A percentile compares a stretch with the other conserved stretches of the same genome.
phyloP scores from a whole-genome alignment of 2,113 vertebrate genomes.

The Cynocephalus volans region DNA sequence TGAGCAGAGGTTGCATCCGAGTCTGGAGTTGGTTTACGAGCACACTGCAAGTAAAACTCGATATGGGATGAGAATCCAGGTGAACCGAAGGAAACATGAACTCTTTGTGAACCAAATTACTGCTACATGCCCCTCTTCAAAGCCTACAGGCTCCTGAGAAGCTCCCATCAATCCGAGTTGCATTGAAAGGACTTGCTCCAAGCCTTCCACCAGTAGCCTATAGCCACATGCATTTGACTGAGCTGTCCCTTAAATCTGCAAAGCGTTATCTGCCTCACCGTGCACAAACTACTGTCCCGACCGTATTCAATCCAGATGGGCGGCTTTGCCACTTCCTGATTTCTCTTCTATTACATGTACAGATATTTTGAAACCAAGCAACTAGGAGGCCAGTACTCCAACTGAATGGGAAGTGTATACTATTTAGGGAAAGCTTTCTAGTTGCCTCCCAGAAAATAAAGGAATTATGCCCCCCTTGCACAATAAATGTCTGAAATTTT shows the following conservation, averaged over 20 bases:
- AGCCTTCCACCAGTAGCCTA: constrained; percentile 46
- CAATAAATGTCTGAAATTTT: neutral
- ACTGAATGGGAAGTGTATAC: neutral
- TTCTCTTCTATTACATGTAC: neutral
- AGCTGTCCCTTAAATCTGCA: constrained; percentile 56
- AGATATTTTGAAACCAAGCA: constrained; percentile 42
- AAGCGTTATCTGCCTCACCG: neutral
- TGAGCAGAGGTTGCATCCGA: neutral
- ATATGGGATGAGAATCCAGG: neutral
- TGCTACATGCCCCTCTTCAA: neutral
- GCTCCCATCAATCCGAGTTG: constrained; percentile 30
- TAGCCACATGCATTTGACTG: neutral
- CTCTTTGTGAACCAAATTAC: constrained; percentile 49
- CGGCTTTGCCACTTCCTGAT: neutral
- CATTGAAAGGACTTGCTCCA: neutral
- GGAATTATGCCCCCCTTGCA: neutral
- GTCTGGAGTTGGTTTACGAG: constrained; percentile 53
- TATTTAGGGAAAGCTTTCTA: neutral
- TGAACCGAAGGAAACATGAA: constrained; percentile 55
- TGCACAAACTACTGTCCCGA: neutral
- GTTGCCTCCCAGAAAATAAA: neutral
- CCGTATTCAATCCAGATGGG: constrained; percentile 51
- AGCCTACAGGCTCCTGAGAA: constrained; percentile 6
- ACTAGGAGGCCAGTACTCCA: neutral
- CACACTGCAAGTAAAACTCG: neutral